Evolutionary conservation across 2,888 invertebrate genomes (phyloP).

Genomic region (Cryptocheilus praepositus): DNA sequence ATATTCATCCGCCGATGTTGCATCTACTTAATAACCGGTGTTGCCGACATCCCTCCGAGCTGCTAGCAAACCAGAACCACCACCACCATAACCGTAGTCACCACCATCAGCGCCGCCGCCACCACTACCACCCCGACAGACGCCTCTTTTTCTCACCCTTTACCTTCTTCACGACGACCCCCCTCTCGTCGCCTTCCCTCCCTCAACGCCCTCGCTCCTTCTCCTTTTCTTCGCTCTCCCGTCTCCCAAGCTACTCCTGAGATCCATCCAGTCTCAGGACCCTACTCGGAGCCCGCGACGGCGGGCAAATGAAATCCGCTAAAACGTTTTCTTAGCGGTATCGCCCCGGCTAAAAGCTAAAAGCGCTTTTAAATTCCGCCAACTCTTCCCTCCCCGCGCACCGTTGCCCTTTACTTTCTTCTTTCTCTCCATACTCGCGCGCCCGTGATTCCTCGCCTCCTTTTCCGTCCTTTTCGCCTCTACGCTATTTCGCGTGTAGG

Average conservation of each 20-base stretch:
- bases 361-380: slow-evolving; percentile 70
- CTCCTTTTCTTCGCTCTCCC: slow-evolving; percentile 28
- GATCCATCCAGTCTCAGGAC: slow-evolving; percentile 55
- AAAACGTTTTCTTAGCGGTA: slow-evolving; percentile 71
- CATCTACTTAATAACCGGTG: slow-evolving; percentile 72
- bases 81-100: slow-evolving; percentile 14
- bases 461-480: background rate
- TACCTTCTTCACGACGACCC: slow-evolving; percentile 25
- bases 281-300: slow-evolving; percentile 47
- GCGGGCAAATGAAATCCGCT: slow-evolving; percentile 69
- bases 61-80: slow-evolving; percentile 25
- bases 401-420: background rate
- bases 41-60: slow-evolving; percentile 62
- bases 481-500: too few relatives aligned
- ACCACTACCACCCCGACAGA: background rate
- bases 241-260: slow-evolving; percentile 24
- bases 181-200: slow-evolving; percentile 16
- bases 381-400: slow-evolving; percentile 34
- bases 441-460: background rate
- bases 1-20: slow-evolving; percentile 73
- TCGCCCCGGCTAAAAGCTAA: slow-evolving; percentile 69
- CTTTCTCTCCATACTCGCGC: background rate
- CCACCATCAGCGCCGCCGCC: background rate
- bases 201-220: slow-evolving; percentile 20
- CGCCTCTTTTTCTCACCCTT: slow-evolving; percentile 55